Percentiles rank a stretch among this genome's conserved stretches.
These are phyloP conservation scores for Momotus momota DNA, from an alignment of 2,797 vertebrate genomes.

Conservation along the genomic window DNA sequence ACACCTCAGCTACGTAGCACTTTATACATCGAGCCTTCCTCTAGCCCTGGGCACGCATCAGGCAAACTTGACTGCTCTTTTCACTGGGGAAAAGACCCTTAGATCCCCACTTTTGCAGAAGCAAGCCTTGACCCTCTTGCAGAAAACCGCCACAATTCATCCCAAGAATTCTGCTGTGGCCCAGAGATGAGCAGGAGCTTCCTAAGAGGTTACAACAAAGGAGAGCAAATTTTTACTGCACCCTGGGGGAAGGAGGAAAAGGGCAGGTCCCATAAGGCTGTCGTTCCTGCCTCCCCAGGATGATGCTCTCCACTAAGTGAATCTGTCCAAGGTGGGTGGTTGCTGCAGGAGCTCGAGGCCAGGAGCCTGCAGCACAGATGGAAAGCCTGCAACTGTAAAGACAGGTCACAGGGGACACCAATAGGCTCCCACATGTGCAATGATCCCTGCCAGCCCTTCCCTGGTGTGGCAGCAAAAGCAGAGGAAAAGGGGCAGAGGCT, in stretches of 20 bases:
- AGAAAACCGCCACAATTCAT: background rate
- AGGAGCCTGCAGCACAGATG: fast-evolving
- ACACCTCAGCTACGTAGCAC: background rate
- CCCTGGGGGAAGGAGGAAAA: background rate
- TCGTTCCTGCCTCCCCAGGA: background rate
- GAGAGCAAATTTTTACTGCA: background rate
- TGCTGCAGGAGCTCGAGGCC: background rate
- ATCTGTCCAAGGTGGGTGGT: background rate
- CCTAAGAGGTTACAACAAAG: background rate
- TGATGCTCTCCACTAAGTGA: background rate
- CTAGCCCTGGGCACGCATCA: background rate
- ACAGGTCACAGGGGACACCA: background rate
- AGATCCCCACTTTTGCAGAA: background rate
- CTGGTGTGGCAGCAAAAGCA: background rate
- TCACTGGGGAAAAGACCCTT: background rate
- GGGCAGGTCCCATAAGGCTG: background rate
- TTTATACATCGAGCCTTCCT: background rate
- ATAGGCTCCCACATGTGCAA: background rate
- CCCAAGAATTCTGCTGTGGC: background rate
- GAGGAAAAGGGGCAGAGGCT: background rate
- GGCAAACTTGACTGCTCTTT: background rate
- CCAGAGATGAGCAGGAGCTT: background rate
- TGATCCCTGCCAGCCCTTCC: background rate
- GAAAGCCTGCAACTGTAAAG: background rate
- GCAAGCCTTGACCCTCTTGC: background rate